Evolutionary conservation across 2,888 invertebrate species (phyloP), one percentile per base, ranked within the genome.

Genomic region (Tetragonula carbonaria): DNA sequence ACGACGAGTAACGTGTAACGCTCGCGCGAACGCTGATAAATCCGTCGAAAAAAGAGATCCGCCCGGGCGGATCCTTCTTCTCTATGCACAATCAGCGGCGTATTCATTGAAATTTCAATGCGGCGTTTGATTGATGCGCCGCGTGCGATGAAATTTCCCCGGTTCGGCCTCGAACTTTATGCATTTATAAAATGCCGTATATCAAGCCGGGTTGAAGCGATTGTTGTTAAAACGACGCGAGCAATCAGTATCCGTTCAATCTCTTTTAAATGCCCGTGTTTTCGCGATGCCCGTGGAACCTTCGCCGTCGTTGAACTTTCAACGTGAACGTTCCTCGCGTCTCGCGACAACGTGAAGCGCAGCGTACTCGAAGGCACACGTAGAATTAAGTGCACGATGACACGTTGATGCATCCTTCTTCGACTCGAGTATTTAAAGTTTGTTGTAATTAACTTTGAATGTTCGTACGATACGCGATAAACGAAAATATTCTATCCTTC

Each of bases 51-150:
- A 59, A 70, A 50, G 75, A 45, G 45, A 45, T 45, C 45, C 45
- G 45, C 11, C 45, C 51, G 50, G 16, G 59, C 50, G 50, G 50
- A 45, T 45, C 45, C 45, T 76, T 50, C 70, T 76, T 76, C 59
- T 13, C 50, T 21, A n/a, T 62, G 71, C 62, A 77, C 71, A 77
- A 71, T 62, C 76, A 77, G 71, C 33, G 38, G 33, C 18, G 76
- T 23, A 77, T 77, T 77, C 76, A 71, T 51, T 77, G 76, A 38
- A 77, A 71, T 62, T 77, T 77, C 76, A 77, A 77, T 71, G n/a
- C 71, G 21, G 18, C 45, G 6, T 62, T 71, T 71, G 71, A 71
- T 71, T 71, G 71, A 62, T 62, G 51, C 45, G 45, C 8, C 11
- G 14, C 16, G 23, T 33, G 14, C 4, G 62, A 50, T 51, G 16